Evolutionary conservation across 1,140 invertebrate genomes (phyloP).

Genomic region (Leptinotarsa undecemlineata): DNA sequence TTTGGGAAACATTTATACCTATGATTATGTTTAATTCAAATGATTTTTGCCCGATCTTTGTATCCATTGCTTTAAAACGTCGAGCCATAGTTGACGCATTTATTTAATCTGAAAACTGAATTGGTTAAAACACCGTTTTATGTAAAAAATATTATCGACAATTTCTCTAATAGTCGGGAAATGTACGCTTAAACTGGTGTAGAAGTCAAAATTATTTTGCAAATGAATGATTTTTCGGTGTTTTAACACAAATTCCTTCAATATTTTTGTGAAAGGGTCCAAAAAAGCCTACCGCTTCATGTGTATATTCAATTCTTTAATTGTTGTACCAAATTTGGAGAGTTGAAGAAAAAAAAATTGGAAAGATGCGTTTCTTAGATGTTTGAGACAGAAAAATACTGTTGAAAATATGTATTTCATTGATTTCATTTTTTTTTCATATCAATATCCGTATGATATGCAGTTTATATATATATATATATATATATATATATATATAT

Average conservation of each 20-base stretch:
- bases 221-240: slow-evolving; percentile 33
- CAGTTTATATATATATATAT: no score
- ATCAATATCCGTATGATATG: no score
- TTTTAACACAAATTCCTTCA: slow-evolving; percentile 43
- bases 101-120: not conserved
- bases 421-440: no score
- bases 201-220: slow-evolving; percentile 20
- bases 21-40: no score
- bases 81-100: no score
- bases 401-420: not conserved
- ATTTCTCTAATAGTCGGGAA: slow-evolving; percentile 31
- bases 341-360: not conserved
- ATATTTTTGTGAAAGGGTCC: slow-evolving; percentile 45
- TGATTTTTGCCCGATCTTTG: no score
- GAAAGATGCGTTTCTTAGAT: not conserved
- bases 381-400: slow-evolving; percentile 1
- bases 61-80: no score
- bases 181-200: slow-evolving; percentile 40
- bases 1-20: no score
- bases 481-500: no score
- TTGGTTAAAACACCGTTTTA: slow-evolving; percentile 42
- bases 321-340: not conserved
- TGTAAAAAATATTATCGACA: not conserved
- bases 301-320: slow-evolving; percentile 3
- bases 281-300: slow-evolving; percentile 44